Evolutionary conservation across 2,113 vertebrate species (phyloP).

Genomic region (Gobio gobio): DNA sequence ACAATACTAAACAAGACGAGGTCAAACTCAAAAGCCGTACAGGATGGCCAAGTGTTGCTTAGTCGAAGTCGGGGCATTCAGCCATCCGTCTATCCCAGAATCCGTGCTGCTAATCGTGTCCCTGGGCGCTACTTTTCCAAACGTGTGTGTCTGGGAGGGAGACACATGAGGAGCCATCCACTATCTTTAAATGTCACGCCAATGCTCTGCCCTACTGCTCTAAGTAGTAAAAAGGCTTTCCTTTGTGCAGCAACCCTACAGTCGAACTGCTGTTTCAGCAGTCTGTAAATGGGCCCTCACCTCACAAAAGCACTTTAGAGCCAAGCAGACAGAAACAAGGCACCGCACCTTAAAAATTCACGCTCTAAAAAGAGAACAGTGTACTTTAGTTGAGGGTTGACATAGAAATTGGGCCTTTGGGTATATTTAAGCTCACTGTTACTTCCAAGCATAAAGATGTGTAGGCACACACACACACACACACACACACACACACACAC

Average conservation of each 20-base stretch:
- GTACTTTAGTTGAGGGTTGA: slow-evolving; percentile 38
- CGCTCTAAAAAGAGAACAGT: slow-evolving; percentile 48
- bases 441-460: slow-evolving; percentile 20
- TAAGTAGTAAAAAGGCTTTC: slow-evolving; percentile 72
- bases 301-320: slow-evolving; percentile 76
- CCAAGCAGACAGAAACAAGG: slow-evolving; percentile 47
- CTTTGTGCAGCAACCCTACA: slow-evolving; percentile 52
- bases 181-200: slow-evolving; percentile 67
- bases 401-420: slow-evolving; percentile 46
- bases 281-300: slow-evolving; percentile 71
- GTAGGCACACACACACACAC: not conserved
- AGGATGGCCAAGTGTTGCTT: slow-evolving; percentile 21
- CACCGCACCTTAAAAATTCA: slow-evolving; percentile 35
- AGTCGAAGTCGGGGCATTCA: not conserved
- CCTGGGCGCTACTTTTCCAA: slow-evolving; percentile 54
- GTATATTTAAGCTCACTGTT: slow-evolving; percentile 42
- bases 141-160: slow-evolving; percentile 51
- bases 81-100: slow-evolving; percentile 31
- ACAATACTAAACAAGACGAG: not conserved
- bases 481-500: slow-evolving; percentile 23
- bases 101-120: slow-evolving; percentile 42
- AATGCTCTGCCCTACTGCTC: slow-evolving; percentile 56
- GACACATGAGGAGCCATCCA: slow-evolving; percentile 61
- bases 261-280: slow-evolving; percentile 76
- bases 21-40: not conserved